Conservation (phyloP, 2,797 vertebrate genomes). For the Alfaro cultratus region DNA sequence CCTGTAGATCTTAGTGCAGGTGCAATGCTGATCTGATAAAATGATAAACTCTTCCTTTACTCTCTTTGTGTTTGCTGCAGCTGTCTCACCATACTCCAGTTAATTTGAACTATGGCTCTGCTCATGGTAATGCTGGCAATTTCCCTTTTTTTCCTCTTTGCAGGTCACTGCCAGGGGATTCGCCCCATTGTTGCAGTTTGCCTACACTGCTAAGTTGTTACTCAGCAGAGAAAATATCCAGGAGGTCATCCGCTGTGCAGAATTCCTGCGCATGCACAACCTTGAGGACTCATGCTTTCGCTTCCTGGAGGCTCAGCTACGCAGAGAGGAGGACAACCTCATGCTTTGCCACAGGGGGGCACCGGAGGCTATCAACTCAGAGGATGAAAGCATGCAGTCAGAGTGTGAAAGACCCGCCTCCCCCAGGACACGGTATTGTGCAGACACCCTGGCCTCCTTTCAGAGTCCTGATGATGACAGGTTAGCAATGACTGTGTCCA, state of each 20-base stretch:
- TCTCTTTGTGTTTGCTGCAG: conserved; percentile 73
- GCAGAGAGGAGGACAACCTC: conserved; percentile 90
- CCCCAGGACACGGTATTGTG: conserved; percentile 79
- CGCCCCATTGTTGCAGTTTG: conserved; percentile 98
- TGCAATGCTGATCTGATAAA: conserved; percentile 74
- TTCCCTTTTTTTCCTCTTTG: conserved; percentile 84
- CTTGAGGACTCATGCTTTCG: conserved; percentile 99
- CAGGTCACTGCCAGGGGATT: conserved; percentile 99
- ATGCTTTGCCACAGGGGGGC: conserved; percentile 89
- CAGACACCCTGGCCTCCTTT: conserved; percentile 82
- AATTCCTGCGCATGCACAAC: conserved; percentile 99
- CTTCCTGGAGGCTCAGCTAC: conserved; percentile 96
- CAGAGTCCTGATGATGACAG: conserved; percentile 83
- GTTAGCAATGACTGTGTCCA: conserved; percentile 79
- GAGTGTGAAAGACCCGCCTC: conserved; percentile 85
- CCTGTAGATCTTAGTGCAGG: conserved; percentile 38
- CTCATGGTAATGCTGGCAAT: conserved; percentile 87
- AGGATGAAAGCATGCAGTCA: conserved; percentile 90
- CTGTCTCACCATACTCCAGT: conserved; percentile 79
- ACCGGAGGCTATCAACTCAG: conserved; percentile 83
- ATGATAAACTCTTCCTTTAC: conserved; percentile 78
- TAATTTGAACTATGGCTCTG: conserved; percentile 78
- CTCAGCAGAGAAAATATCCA: conserved; percentile 99
- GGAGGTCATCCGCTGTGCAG: conserved; percentile 98
- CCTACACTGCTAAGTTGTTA: conserved; percentile 99